phyloP scores from a whole-genome alignment of 2,888 invertebrate genomes.

The Phytoseiulus persimilis region DNA sequence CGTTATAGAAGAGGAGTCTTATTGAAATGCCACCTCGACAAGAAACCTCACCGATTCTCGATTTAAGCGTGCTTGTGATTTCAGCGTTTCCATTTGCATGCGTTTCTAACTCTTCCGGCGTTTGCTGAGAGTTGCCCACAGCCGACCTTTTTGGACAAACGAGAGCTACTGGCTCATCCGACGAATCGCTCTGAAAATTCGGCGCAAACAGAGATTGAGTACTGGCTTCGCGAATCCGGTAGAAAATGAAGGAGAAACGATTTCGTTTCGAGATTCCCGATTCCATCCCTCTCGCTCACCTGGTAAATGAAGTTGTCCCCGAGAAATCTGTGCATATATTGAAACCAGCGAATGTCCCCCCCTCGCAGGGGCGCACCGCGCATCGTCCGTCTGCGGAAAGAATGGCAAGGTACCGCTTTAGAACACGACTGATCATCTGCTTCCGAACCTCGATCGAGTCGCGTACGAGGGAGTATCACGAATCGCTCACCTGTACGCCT shows the following conservation, averaged over 20 bases:
- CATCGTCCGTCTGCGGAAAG: slow-evolving; percentile 23
- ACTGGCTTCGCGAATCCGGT: neutral
- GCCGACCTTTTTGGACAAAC: slow-evolving; percentile 31
- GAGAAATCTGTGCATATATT: slow-evolving; percentile 33
- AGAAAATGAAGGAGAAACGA: neutral
- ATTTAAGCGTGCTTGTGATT: slow-evolving; percentile 31
- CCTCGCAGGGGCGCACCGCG: slow-evolving; percentile 36
- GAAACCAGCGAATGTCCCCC: slow-evolving; percentile 33
- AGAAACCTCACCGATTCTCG: slow-evolving; percentile 18
- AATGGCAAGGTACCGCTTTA: too few relatives aligned
- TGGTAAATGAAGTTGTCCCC: slow-evolving; percentile 37
- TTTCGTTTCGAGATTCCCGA: neutral
- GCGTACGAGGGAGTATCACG: too few relatives aligned
- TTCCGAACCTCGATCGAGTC: too few relatives aligned
- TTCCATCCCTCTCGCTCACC: neutral
- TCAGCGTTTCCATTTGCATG: slow-evolving; percentile 12
- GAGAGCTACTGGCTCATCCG: slow-evolving; percentile 33
- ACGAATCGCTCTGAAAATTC: slow-evolving; percentile 11
- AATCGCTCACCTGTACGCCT: slow-evolving; percentile 17
- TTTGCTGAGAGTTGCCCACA: neutral
- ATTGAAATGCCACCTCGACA: too few relatives aligned
- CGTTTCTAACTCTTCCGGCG: neutral
- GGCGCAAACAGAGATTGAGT: too few relatives aligned
- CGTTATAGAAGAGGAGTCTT: too few relatives aligned
- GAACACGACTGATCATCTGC: too few relatives aligned